Percentiles rank a stretch among this genome's conserved stretches.
Conservation (phyloP, 2,113 vertebrate genomes). For the Sander lucioperca region DNA sequence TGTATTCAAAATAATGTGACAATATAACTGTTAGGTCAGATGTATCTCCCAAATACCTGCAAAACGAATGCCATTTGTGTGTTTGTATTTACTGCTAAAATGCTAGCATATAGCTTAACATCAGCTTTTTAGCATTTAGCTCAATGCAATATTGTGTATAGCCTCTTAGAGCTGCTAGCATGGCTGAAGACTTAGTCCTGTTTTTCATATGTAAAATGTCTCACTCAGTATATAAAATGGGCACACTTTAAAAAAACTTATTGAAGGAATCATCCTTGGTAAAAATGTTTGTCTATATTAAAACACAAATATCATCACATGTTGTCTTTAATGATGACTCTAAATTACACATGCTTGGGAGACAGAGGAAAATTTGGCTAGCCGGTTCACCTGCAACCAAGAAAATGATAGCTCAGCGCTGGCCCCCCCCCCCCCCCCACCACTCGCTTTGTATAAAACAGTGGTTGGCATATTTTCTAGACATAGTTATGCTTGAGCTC, state of each 20-base stretch:
- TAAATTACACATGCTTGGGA: no score
- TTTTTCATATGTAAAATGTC: neutral
- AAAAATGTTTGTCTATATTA: neutral
- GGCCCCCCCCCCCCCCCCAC: no score
- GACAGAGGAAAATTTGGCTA: no score
- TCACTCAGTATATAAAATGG: neutral
- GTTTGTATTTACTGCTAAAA: no score
- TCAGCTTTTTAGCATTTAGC: neutral
- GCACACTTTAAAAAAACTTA: no score
- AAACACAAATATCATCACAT: neutral
- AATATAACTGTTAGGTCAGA: neutral
- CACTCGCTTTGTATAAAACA: no score
- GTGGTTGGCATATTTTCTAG: no score
- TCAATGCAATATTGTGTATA: neutral
- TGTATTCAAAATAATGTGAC: neutral
- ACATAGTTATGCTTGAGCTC: no score
- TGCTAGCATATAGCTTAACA: neutral
- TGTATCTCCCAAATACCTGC: neutral
- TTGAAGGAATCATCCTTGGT: neutral
- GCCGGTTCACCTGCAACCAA: no score
- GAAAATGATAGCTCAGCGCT: no score
- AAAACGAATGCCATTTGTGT: neutral
- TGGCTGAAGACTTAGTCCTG: neutral
- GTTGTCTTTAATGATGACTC: neutral
- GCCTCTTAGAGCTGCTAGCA: neutral